Evolutionary conservation across 2,113 vertebrate species (phyloP), one percentile per base, ranked within the genome.

Genomic region (Sinocyclocheilus rhinocerous): DNA sequence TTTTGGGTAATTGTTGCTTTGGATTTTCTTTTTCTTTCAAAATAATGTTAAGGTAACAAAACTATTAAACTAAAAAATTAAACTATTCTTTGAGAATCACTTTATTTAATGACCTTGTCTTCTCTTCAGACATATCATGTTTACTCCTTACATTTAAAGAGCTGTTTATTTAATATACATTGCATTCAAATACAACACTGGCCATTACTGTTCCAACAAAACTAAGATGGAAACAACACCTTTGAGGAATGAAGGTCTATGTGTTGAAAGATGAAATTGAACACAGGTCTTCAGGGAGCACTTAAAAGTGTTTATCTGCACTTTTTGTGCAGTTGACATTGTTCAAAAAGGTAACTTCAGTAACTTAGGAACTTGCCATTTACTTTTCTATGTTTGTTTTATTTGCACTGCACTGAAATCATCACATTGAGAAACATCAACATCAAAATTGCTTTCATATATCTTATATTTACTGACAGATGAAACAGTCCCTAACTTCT

Each of bases 271-370:
- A 79, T 77, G 48, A 77, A 83, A 87, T 73, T 61, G 57, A 80
- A 87, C 77, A 70, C 20, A 24, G 15, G 76, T 88, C 90, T 79
- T 26, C 48, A 80, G 89, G 88, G 89, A 92, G 65, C 61, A 10
- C 24, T 86, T 89, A 36, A 92, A 93, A 90, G 80, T 86, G 61
- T 55, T 79, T 90, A 65, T 89, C 81, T 83, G 86, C 75, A 55
- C 24, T 48, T 45, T 84, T 84, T 77, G 36, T 82, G 24, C n/a
- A 65, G 87, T 42, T 84, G 48, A 84, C 61, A 87, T 79, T 69
- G 26, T 61, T 79, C 75, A 75, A 91, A 90, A 89, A 86, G 87
- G 85, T 92, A 88, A 61, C 55, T 57, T 57, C 6, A 18, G 16
- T 57, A 57, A 87, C 84, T 88, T 87, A 76, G 85, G 29, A 33